phyloP scores from a whole-genome alignment of 2,797 vertebrate genomes.

The Clarias pachynema region DNA sequence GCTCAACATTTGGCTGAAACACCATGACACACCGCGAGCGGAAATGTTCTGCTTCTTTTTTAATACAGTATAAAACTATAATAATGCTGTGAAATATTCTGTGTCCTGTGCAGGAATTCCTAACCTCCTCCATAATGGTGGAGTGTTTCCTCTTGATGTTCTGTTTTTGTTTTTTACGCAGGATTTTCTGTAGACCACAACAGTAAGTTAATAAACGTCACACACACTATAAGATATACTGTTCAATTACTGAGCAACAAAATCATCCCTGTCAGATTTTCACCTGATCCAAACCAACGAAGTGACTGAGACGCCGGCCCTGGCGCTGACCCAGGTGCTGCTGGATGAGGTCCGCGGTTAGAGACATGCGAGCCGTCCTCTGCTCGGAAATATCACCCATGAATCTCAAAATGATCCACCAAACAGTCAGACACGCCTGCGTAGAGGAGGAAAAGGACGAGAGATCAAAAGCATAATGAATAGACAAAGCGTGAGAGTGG shows the following conservation, averaged over 20 bases:
- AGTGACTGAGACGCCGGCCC: conserved; percentile 69
- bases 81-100: neutral
- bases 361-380: conserved; percentile 51
- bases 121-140: conserved; percentile 72
- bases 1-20: neutral
- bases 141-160: conserved; percentile 66
- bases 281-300: conserved; percentile 79
- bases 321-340: conserved; percentile 51
- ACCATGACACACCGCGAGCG: neutral
- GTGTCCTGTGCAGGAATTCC: conserved; percentile 2
- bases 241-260: too few relatives aligned
- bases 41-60: neutral
- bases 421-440: conserved; percentile 85
- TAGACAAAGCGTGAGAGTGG: neutral
- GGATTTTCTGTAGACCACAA: conserved; percentile 67
- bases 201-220: neutral
- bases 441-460: neutral
- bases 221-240: neutral
- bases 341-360: conserved; percentile 45
- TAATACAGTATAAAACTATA: neutral
- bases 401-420: conserved; percentile 89
- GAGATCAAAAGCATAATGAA: neutral
- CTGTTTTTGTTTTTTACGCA: conserved; percentile 71
- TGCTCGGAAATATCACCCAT: conserved; percentile 93
- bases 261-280: neutral